Percentiles rank a stretch among this genome's conserved stretches.
phyloP scores from a whole-genome alignment of 2,888 invertebrate genomes.

The Chymomyza caudatula region DNA sequence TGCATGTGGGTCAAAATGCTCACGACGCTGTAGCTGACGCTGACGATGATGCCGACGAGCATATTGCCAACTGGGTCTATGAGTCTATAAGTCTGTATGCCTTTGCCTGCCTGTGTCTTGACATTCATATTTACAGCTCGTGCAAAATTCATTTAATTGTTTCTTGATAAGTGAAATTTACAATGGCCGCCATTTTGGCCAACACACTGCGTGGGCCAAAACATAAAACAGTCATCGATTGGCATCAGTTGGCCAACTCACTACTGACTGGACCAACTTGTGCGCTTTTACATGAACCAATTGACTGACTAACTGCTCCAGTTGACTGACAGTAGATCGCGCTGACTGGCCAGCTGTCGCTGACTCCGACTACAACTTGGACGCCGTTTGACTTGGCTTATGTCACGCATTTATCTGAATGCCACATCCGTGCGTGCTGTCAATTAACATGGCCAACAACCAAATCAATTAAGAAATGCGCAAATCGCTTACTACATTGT shows the following conservation, averaged over 20 bases:
- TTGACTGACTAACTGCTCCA: slow-evolving; percentile 17
- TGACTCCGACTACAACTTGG: slow-evolving; percentile 21
- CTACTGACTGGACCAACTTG: slow-evolving; percentile 4
- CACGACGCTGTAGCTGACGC: slow-evolving; percentile 37
- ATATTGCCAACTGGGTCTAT: not conserved
- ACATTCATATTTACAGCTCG: slow-evolving; percentile 66
- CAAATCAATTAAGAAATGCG: slow-evolving; percentile 61
- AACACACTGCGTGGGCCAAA: not conserved
- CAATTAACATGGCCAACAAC: slow-evolving; percentile 53
- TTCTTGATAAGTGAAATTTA: slow-evolving; percentile 58
- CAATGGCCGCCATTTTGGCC: slow-evolving; percentile 23
- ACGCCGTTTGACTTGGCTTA: slow-evolving; percentile 21
- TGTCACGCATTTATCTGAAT: slow-evolving; percentile 51
- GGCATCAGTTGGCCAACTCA: not conserved
- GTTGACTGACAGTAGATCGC: slow-evolving; percentile 34
- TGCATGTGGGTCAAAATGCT: slow-evolving; percentile 63
- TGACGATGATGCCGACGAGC: not conserved
- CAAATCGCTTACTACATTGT: slow-evolving; percentile 48
- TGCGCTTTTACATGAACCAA: not conserved
- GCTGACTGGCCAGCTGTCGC: slow-evolving; percentile 34
- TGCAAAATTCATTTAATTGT: slow-evolving; percentile 57
- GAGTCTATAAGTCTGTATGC: too few relatives aligned
- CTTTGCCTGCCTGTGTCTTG: slow-evolving; percentile 19
- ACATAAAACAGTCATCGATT: not conserved
- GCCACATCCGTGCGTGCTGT: slow-evolving; percentile 58